Base-by-base conservation (phyloP, 2,797 vertebrate genomes). In the Eulemur coronatus region DNA sequence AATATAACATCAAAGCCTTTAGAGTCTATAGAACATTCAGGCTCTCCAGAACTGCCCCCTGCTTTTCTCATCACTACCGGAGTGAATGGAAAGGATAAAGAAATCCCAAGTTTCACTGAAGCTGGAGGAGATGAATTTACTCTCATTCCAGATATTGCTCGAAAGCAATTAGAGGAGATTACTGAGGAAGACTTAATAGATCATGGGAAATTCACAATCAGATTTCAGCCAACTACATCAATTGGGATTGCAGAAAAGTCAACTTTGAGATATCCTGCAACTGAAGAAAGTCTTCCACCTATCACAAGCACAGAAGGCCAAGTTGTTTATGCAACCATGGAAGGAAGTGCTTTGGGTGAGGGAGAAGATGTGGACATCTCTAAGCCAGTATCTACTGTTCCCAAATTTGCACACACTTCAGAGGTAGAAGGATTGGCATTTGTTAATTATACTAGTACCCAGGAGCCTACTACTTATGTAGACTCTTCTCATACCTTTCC, bases 211-310 rank as follows among this genome's bases (percentile, higher is more conserved):
- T 94, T 98, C 90, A 98, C 95, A 94, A 88, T 92, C 35, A 97
- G 97, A 93, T 98, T 98, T 85, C 97, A 98, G 73, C 97, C 98
- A 57, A 98, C 98, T 97, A 97, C 97, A 91, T 98, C 75, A 12
- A 57, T 80, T 10, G 98, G 98, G 18, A 85, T 98, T 96, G 98
- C 98, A 15, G 98, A 98, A 84, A 97, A 98, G 96, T 98, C 99
- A 79, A 93, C 98, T 57, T 5, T 35, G 86, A 97, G 41, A 88
- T 81, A 86, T 50, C 84, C 93, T 65, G 61, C 14, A 43, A 92
- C 75, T 59, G 65, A 97, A 93, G 96, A 92, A 52, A 75, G 72
- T n/a, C 38, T 88, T 80, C 38, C n/a, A 46, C 26, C 84, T 86
- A 48, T 48, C 38, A 52, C 89, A 96, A 85, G 89, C 75, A 73